Percentiles rank a stretch among this genome's conserved stretches.
Evolutionary conservation across 2,888 invertebrate genomes (phyloP).

Genomic region (Homarus gammarus): DNA sequence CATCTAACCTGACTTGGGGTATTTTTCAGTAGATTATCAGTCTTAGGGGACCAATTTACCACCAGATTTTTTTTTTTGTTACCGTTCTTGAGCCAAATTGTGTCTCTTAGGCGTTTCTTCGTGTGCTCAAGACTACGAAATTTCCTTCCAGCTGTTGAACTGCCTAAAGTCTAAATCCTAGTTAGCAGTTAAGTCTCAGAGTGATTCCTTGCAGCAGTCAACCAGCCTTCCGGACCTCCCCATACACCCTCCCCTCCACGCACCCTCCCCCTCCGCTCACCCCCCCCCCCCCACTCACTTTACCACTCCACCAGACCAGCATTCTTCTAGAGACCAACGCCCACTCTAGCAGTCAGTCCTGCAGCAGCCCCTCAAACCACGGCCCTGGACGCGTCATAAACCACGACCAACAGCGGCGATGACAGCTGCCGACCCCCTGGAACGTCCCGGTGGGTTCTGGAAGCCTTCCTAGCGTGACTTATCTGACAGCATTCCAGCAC

Average conservation of each 20-base stretch:
- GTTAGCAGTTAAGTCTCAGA: too few relatives aligned
- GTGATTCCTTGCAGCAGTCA: neutral
- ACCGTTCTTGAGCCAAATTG: too few relatives aligned
- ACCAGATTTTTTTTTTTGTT: too few relatives aligned
- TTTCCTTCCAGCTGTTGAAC: too few relatives aligned
- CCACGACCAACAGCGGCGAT: slow-evolving; percentile 61
- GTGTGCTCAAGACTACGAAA: too few relatives aligned
- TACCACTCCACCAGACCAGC: neutral
- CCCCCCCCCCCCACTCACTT: neutral
- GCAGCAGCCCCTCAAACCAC: neutral
- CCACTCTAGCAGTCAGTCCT: neutral
- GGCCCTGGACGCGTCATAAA: slow-evolving; percentile 48
- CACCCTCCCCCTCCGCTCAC: neutral
- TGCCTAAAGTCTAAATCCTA: too few relatives aligned
- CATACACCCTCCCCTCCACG: neutral
- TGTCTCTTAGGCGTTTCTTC: too few relatives aligned
- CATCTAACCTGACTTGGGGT: too few relatives aligned
- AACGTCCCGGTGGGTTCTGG: slow-evolving; percentile 40
- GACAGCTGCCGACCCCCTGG: slow-evolving; percentile 63
- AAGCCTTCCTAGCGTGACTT: slow-evolving; percentile 4
- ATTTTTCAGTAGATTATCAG: too few relatives aligned
- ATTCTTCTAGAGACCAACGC: neutral
- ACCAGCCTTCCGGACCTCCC: neutral
- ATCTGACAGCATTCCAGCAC: neutral
- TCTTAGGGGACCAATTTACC: too few relatives aligned